Percentiles rank a stretch among this genome's conserved stretches.
phyloP scores from a whole-genome alignment of 2,113 vertebrate genomes.

The Petrocephalus zakoni region DNA sequence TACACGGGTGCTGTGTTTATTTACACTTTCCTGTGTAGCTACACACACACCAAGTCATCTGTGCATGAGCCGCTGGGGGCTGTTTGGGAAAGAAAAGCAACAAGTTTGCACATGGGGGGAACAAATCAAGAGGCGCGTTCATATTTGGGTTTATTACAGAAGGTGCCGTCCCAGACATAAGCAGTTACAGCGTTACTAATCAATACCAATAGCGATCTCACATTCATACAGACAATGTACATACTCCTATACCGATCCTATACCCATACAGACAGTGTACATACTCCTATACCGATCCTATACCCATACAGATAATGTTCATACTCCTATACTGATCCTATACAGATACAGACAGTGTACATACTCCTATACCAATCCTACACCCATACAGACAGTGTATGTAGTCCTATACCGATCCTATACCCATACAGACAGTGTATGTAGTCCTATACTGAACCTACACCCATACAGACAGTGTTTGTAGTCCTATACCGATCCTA shows the following conservation, averaged over 20 bases:
- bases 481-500: background rate
- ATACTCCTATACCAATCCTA: background rate
- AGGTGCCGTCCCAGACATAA: conserved; percentile 1
- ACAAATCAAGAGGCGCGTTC: background rate
- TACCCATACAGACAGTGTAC: no score
- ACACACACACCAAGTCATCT: conserved; percentile 2
- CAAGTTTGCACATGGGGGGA: background rate
- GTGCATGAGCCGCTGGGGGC: background rate
- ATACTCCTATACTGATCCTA: background rate
- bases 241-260: no score
- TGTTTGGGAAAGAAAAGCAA: conserved; percentile 6
- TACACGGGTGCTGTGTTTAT: background rate
- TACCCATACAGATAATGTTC: background rate
- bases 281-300: background rate
- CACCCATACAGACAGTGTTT: background rate
- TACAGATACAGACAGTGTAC: background rate
- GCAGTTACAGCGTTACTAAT: background rate
- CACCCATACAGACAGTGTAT: background rate
- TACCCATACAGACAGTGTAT: background rate
- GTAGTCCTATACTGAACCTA: background rate
- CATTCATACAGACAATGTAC: background rate
- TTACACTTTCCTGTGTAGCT: background rate
- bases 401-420: background rate
- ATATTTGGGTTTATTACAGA: background rate
- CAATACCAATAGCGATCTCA: background rate